phyloP scores from a whole-genome alignment of 2,113 vertebrate genomes.

The Phalacrocorax pelagicus region DNA sequence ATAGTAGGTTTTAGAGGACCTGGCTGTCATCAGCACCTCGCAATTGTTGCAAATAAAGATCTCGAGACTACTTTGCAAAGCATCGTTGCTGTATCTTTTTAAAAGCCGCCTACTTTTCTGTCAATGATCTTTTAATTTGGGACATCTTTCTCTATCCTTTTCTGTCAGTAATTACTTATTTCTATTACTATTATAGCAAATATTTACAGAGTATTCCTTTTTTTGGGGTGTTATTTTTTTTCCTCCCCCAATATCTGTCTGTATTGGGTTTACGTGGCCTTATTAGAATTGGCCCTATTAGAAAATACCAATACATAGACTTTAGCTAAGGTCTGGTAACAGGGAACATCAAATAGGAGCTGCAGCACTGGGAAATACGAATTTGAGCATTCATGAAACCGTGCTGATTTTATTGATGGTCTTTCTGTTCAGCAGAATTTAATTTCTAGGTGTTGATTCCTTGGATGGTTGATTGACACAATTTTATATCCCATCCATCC shows the following conservation, averaged over 20 bases:
- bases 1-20: accelerated
- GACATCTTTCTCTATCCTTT: background rate
- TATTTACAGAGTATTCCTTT: background rate
- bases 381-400: background rate
- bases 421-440: background rate
- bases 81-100: accelerated
- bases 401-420: background rate
- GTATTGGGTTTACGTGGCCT: no score
- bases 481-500: background rate
- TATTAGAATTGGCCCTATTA: background rate
- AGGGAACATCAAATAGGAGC: background rate
- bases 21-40: background rate
- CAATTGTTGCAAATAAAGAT: background rate
- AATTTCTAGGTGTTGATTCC: background rate
- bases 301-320: background rate
- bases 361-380: background rate
- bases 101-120: background rate
- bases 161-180: background rate
- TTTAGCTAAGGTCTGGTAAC: background rate
- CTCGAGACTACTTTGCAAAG: background rate
- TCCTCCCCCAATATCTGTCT: background rate
- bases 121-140: background rate
- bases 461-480: background rate
- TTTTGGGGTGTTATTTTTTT: no score
- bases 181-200: background rate